Base-by-base conservation (phyloP, 2,113 vertebrate species). In the Anthoscopus minutus region DNA sequence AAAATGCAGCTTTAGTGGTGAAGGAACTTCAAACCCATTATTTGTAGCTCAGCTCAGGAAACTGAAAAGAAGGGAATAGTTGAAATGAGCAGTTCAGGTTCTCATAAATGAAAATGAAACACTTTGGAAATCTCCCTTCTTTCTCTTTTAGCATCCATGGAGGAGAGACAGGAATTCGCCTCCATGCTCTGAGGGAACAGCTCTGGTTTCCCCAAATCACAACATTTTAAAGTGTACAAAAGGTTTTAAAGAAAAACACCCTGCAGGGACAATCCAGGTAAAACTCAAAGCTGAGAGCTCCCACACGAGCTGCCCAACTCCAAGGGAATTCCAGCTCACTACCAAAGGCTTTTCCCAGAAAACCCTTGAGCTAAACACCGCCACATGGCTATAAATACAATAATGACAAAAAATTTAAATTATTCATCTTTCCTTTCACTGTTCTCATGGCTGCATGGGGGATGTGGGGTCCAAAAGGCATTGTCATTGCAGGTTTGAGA, bases 401-500 rank as follows among this genome's bases (percentile, higher is more conserved):
- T 4, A 10, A 33, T 16, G 7, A 71, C 4, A 24, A 45, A 60
- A 61, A 54, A 14, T 61, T 61, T 45, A 33, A 86, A 78, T 78
- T 53, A 50, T 40, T 16, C 4, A 40, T 35, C 23, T 48, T 38
- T 15, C 45, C 15, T 87, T 62, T 45, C 37, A 18, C 35, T 48
- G 30, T 24, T 84, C 37, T 56, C 20, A 28, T 44, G 47, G 45
- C 25, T 76, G 22, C 33, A 13, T 3, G 5, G 27, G 54, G 17
- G 7, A 45, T 21, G 56, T 1, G 16, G n/a, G 25, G 10, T 48
- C 38, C 28, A 48, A 53, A 70, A 44, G 22, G 23, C 23, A 27
- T 5, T 0, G 1, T 7, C 62, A 19, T 25, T 22, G 27, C 35
- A 6, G 7, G 13, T 9, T 76, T 70, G 4, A 15, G 3, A 80